A percentile compares a stretch with the other conserved stretches of the same genome.
Evolutionary conservation across 2,113 vertebrate genomes (phyloP).

Genomic region (Regulus satrapa): DNA sequence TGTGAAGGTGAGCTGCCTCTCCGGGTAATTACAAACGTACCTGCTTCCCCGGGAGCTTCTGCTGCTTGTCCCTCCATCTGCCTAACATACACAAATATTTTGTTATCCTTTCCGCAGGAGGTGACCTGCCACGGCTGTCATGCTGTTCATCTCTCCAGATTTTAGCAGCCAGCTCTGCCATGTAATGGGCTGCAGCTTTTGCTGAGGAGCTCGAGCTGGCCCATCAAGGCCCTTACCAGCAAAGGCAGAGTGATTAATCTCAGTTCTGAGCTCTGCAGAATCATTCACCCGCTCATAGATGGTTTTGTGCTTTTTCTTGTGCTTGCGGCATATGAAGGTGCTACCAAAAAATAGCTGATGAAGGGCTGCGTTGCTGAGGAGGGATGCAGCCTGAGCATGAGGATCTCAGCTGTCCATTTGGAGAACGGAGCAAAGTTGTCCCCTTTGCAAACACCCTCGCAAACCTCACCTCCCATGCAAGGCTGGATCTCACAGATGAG

Average conservation of each 20-base stretch:
- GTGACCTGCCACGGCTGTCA: neutral
- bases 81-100: neutral
- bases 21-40: neutral
- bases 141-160: neutral
- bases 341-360: neutral
- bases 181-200: neutral
- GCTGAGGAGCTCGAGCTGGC: neutral
- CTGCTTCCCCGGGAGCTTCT: neutral
- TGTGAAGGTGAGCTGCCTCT: slow-evolving; percentile 42
- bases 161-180: neutral
- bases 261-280: neutral
- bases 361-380: neutral
- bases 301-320: neutral
- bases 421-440: neutral
- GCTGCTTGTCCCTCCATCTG: neutral
- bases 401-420: neutral
- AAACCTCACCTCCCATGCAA: neutral
- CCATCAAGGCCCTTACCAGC: neutral
- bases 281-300: neutral
- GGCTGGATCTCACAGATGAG: neutral
- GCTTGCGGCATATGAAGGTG: neutral
- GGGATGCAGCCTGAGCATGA: neutral
- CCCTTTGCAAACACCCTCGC: neutral
- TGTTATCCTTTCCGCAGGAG: neutral
- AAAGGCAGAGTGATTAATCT: neutral